Conservation (phyloP, 1,140 invertebrate genomes). For the Geopemphigus sp. region DNA sequence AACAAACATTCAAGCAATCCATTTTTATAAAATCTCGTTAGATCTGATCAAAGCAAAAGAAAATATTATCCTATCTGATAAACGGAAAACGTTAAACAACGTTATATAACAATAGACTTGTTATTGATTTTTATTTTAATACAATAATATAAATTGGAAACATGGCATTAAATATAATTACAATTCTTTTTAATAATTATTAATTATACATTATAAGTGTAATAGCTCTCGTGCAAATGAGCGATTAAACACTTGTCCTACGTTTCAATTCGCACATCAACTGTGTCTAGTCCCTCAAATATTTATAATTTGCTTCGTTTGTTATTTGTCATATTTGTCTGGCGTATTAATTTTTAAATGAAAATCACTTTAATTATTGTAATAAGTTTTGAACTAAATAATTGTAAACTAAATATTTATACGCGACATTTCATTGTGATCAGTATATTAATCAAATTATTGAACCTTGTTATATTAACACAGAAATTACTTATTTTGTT, state of each 20-base stretch:
- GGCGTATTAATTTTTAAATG: background rate
- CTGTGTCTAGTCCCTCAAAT: constrained; percentile 39
- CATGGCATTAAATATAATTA: background rate
- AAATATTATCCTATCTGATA: background rate
- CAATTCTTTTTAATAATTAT: background rate
- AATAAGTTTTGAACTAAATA: constrained; percentile 4
- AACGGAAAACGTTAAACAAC: background rate
- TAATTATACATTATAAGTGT: background rate
- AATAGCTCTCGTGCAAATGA: background rate
- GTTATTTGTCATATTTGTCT: background rate
- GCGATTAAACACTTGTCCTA: constrained; percentile 25
- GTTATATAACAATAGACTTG: background rate
- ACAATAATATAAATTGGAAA: background rate
- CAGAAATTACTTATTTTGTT: too few species aligned
- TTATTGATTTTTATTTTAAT: constrained; percentile 7
- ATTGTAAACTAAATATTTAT: background rate
- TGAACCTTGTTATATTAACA: background rate
- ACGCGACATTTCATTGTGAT: background rate
- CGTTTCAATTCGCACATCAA: constrained; percentile 27
- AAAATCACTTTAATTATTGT: background rate
- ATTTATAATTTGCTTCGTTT: constrained; percentile 40
- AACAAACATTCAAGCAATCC: constrained; percentile 46
- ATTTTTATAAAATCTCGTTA: constrained; percentile 27
- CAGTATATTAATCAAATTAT: background rate
- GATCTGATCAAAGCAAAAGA: background rate